phyloP scores from a whole-genome alignment of 2,888 invertebrate genomes.

The Carcina quercana region DNA sequence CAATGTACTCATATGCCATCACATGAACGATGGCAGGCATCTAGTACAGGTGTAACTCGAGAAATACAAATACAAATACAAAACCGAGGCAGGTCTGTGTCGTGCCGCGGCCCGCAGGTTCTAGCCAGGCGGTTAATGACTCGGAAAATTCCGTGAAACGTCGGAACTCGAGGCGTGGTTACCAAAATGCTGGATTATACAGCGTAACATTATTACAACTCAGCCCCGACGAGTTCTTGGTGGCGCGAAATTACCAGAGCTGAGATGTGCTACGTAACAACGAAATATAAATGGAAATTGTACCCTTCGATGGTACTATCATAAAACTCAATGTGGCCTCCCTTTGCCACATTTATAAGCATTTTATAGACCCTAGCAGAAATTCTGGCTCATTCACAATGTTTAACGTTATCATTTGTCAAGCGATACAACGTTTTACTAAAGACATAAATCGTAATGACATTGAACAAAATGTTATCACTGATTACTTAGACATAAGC shows the following conservation, averaged over 20 bases:
- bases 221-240: constrained; percentile 10
- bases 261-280: constrained; percentile 17
- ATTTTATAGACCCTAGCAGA: too few species aligned
- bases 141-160: constrained; percentile 44
- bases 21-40: too few species aligned
- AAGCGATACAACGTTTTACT: neutral
- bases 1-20: too few species aligned
- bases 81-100: constrained; percentile 29
- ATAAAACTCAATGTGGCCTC: neutral
- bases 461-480: too few species aligned
- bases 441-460: neutral
- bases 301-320: too few species aligned
- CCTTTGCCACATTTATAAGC: too few species aligned
- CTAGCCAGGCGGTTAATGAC: constrained; percentile 42
- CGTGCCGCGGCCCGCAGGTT: constrained; percentile 14
- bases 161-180: constrained; percentile 27
- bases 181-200: constrained; percentile 44
- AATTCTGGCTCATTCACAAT: too few species aligned
- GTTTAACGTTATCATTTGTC: too few species aligned
- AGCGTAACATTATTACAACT: constrained; percentile 40
- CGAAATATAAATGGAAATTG: constrained; percentile 20
- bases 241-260: constrained; percentile 17
- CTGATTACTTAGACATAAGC: too few species aligned
- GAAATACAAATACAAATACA: constrained; percentile 39
- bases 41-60: constrained; percentile 26